A percentile compares a stretch with the other conserved stretches of the same genome.
Conservation (phyloP, 1,140 invertebrate genomes). For the Sinonovacula constricta region DNA sequence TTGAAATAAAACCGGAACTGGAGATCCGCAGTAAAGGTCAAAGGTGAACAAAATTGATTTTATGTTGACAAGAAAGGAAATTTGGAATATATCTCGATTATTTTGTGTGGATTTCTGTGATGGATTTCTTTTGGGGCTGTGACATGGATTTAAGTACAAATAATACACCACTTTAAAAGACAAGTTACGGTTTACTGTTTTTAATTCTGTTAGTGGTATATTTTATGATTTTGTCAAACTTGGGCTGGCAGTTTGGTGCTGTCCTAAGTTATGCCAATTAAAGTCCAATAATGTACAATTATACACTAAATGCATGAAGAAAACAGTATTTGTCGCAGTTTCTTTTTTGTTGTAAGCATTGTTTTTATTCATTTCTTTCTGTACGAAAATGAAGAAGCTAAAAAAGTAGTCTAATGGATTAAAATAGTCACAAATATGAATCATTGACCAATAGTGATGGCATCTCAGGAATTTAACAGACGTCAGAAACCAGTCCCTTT, state of each 20-base stretch:
- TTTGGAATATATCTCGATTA: neutral
- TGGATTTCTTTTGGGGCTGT: too few relatives aligned
- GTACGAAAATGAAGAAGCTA: neutral
- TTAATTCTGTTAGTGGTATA: neutral
- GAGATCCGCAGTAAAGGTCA: neutral
- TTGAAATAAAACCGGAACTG: neutral
- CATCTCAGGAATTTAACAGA: constrained; percentile 26
- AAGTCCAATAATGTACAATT: too few relatives aligned
- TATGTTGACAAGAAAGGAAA: neutral
- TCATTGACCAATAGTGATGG: constrained; percentile 27
- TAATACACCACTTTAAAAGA: neutral
- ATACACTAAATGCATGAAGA: neutral
- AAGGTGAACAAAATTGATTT: neutral
- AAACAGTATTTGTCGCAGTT: neutral
- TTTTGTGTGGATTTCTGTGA: too few relatives aligned
- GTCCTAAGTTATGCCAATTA: too few relatives aligned
- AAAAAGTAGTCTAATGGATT: neutral
- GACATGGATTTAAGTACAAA: neutral
- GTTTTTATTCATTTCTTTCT: neutral
- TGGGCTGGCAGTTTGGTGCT: too few relatives aligned
- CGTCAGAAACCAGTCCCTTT: constrained; percentile 58
- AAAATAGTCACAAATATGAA: neutral
- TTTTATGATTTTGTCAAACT: neutral
- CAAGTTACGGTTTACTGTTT: too few relatives aligned
- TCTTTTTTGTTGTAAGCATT: neutral